These are phyloP conservation scores for Okapia johnstoni DNA, from an alignment of 2,113 vertebrate genomes.

Conservation along the genomic window DNA sequence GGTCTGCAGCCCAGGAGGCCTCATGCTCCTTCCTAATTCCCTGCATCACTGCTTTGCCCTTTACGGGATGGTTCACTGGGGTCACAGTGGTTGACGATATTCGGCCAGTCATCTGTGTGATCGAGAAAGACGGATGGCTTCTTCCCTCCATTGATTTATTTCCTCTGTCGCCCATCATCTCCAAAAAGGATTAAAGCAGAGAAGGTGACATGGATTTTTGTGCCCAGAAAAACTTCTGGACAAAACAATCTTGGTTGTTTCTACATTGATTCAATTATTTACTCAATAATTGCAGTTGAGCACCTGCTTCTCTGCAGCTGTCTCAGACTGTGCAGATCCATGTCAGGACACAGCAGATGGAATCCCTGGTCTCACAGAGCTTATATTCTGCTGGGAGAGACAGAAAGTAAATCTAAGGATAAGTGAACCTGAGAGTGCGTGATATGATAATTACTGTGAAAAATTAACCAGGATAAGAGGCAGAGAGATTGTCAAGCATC, in stretches of 20 bases:
- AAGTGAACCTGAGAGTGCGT: background rate
- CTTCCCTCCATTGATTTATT: background rate
- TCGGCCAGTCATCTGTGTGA: background rate
- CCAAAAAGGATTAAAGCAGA: background rate
- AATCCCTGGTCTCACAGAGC: background rate
- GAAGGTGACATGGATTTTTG: background rate
- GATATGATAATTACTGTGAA: background rate
- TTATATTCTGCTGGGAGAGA: background rate
- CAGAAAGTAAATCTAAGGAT: background rate
- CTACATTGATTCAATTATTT: background rate
- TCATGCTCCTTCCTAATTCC: background rate
- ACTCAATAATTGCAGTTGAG: background rate
- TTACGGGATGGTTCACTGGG: background rate
- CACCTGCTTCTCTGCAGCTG: background rate
- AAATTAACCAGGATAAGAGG: background rate
- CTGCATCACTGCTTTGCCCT: background rate
- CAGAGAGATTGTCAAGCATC: background rate
- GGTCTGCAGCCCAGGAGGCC: background rate
- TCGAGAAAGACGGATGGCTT: background rate
- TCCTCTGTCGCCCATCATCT: background rate
- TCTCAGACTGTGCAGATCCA: background rate
- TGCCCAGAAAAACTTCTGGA: background rate
- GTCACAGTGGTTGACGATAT: background rate
- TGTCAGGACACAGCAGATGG: background rate
- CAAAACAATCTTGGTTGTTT: background rate